Evolutionary conservation across 2,888 invertebrate genomes (phyloP).

Genomic region (Chouioia cunea): DNA sequence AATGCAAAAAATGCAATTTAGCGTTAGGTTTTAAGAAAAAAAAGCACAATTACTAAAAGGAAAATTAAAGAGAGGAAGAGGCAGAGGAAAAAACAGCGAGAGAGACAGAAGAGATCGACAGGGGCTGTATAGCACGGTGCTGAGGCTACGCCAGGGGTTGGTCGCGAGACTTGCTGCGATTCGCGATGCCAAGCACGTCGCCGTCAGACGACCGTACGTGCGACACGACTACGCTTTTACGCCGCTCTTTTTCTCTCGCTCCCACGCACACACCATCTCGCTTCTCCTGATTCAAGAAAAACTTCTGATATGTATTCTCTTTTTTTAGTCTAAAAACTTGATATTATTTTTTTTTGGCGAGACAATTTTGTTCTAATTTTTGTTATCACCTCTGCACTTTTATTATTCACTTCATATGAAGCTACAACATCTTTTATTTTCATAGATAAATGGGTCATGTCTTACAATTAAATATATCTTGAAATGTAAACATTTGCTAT

Average conservation of each 20-base stretch:
- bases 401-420: no score
- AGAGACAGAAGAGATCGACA: constrained; percentile 17
- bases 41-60: constrained; percentile 20
- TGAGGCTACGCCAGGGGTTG: constrained; percentile 49
- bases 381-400: constrained; percentile 4
- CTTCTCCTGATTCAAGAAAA: constrained; percentile 41
- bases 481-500: no score
- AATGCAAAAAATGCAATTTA: constrained; percentile 21
- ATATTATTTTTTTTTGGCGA: constrained; percentile 8
- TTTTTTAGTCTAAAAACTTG: background rate
- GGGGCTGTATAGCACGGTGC: constrained; percentile 34
- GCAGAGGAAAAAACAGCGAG: constrained; percentile 21
- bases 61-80: constrained; percentile 4
- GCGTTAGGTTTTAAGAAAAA: constrained; percentile 28
- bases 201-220: constrained; percentile 69
- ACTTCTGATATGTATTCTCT: constrained; percentile 3
- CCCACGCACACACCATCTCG: constrained; percentile 19
- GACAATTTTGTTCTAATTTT: constrained; percentile 17
- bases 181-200: constrained; percentile 65
- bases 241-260: constrained; percentile 57
- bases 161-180: constrained; percentile 45
- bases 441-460: no score
- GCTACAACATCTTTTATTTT: no score
- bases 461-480: no score
- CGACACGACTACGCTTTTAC: constrained; percentile 69